Evolutionary conservation across 2,888 invertebrate species (phyloP), one percentile per base, ranked within the genome.

Genomic region (Peribatodes rhomboidaria): DNA sequence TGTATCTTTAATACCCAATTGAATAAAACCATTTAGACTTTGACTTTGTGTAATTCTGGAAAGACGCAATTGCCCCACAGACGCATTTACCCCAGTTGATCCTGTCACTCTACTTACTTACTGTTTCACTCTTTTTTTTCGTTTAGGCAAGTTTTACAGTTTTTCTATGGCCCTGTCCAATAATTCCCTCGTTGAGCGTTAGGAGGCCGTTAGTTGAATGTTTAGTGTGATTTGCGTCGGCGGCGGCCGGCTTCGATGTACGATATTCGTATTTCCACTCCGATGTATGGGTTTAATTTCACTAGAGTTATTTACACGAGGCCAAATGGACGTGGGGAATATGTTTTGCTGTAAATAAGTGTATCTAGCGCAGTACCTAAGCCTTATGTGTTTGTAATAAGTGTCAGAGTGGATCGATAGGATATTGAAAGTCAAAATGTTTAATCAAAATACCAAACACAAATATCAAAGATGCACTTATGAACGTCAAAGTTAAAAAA

Each of bases 161-260:
- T 37, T 37, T 37, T 37, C 37, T 37, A 37, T 9, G n/a, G 2
- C 11, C 31, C 41, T 7, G 42, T 35, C 27, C 33, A 54, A 61
- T 61, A 39, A 31, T 52, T 27, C 46, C 39, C 39, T 53, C 46
- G 46, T 47, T 41, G 3, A 54, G 33, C 20, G 39, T 46, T 46
- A 61, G 35, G 18, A 31, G 46, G 20, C 47, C 37, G 46, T 61
- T 39, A 14, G 39, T 16, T 16, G 31, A 33, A 54, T 52, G 46
- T 61, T 47, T 61, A 50, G 27, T 42, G 35, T 57, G 62, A 63
- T 63, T 63, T 63, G 62, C 57, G 56, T 44, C 42, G 37, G 49
- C 56, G 47, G 41, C 33, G 37, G 46, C 33, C 33, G 39, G 14
- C 56, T 44, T 62, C 62, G 56, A 56, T 62, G 42, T 53, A 50